Percentiles rank a stretch among this genome's conserved stretches.
Conservation (phyloP, 2,113 vertebrate species). For the Brachypodius melanocephalos region DNA sequence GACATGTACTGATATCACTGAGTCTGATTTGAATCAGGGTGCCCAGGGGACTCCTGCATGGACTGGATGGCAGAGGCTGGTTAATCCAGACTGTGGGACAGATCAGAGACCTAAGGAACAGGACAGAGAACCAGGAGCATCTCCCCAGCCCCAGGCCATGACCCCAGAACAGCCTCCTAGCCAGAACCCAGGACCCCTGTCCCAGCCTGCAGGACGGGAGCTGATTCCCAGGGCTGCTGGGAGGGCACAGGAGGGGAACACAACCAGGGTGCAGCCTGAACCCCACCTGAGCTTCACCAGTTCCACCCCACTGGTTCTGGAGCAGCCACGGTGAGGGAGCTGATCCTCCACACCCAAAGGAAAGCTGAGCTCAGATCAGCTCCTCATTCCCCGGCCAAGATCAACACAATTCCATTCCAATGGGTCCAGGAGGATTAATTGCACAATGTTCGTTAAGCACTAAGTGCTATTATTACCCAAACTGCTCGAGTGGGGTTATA, state of each 20-base stretch:
- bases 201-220: neutral
- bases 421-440: conserved; percentile 15
- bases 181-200: no score
- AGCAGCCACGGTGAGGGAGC: neutral
- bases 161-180: neutral
- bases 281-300: neutral
- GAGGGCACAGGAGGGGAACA: neutral
- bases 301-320: neutral
- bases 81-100: neutral
- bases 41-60: neutral
- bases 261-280: neutral
- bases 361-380: neutral
- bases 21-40: neutral
- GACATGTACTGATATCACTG: neutral
- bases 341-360: fast-evolving
- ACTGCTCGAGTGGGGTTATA: neutral
- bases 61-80: neutral
- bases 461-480: conserved; percentile 15
- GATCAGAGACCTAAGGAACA: neutral
- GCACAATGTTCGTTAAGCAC: neutral
- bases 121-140: neutral
- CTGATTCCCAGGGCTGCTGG: neutral
- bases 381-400: neutral
- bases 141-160: neutral
- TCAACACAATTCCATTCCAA: neutral